Evolutionary conservation across 2,888 invertebrate species (phyloP), one percentile per base, ranked within the genome.

Genomic region (Agapetus fuscipes): DNA sequence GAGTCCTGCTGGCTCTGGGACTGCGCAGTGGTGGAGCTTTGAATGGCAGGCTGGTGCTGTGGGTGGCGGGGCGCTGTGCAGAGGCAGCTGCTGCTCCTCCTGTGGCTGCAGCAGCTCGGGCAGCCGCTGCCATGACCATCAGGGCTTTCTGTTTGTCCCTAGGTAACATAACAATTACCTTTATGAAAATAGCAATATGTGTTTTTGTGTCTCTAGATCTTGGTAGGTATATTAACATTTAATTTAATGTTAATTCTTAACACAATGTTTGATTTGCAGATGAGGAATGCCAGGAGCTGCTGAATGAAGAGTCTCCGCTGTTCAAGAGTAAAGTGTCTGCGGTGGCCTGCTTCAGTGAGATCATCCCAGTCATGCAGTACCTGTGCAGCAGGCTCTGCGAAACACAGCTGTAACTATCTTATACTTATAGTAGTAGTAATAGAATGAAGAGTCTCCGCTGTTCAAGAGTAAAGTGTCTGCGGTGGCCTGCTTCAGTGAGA

Each of bases 351-450:
- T 89, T 88, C 60, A 88, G 88, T 54, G 91, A 93, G 65, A 85
- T 88, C 2, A 83, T 91, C 45, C 89, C 89, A 0, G 88, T 89
- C 37, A 82, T 89, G 65, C 89, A 89, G 56, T 89, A 88, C 60
- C 73, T 91, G 31, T 88, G 87, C 60, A 83, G 88, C 54, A 79
- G 88, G 52, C 66, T 93, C 14, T 80, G 87, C 43, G 87, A 87
- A 59, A 82, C 83, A 5, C 83, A 84, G 59, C 66, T 75, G 84
- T 85, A 61, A 66, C 66, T 58, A 41, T 15, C 10, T 32, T 28
- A 20, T 36, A 10, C n/a, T n/a, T n/a, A n/a, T n/a, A n/a, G n/a
- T n/a, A n/a, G n/a, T n/a, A n/a, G n/a, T n/a, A n/a, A n/a, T n/a
- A n/a, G n/a, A 74, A 66, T 0, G 69, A 69, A 51, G 66, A 67